These are phyloP conservation scores for Araneus ventricosus DNA, from an alignment of 1,140 invertebrate species.

Conservation along the genomic window DNA sequence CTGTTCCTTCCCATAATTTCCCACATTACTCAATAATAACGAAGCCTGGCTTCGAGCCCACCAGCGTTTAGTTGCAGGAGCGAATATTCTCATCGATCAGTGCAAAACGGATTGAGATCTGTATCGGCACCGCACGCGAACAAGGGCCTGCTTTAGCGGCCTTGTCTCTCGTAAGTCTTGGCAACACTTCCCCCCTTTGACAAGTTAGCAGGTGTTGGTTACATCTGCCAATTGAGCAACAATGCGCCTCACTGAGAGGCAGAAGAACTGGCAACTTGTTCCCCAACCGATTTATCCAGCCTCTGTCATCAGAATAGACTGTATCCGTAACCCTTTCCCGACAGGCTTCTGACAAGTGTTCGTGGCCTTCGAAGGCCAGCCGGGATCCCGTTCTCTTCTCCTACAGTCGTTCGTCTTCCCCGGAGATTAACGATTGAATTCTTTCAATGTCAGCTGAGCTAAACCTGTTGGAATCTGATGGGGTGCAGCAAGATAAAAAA, in stretches of 20 bases:
- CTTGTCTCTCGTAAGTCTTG: slow-evolving; percentile 21
- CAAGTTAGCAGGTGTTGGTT: not conserved
- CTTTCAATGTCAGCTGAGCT: not conserved
- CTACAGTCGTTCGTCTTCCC: not conserved
- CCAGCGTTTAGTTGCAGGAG: not conserved
- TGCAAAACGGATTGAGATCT: not conserved
- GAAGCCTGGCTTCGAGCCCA: not conserved
- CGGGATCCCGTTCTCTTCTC: not conserved
- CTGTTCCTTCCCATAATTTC: not conserved
- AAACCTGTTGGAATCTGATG: not conserved
- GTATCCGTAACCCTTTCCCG: slow-evolving; percentile 10
- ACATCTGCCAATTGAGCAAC: slow-evolving; percentile 20
- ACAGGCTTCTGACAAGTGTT: not conserved
- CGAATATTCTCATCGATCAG: not conserved
- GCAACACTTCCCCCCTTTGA: not conserved
- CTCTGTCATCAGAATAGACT: slow-evolving; percentile 26
- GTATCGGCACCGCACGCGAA: not conserved
- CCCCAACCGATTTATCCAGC: not conserved
- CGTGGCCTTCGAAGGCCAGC: not conserved
- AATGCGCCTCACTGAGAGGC: not conserved
- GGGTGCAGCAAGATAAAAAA: too few species aligned
- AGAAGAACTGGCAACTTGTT: slow-evolving; percentile 18
- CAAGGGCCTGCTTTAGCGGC: not conserved
- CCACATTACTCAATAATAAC: not conserved
- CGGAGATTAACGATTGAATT: not conserved